These are phyloP conservation scores for Keiferia lycopersicella DNA, from an alignment of 2,888 invertebrate species.

Conservation along the genomic window DNA sequence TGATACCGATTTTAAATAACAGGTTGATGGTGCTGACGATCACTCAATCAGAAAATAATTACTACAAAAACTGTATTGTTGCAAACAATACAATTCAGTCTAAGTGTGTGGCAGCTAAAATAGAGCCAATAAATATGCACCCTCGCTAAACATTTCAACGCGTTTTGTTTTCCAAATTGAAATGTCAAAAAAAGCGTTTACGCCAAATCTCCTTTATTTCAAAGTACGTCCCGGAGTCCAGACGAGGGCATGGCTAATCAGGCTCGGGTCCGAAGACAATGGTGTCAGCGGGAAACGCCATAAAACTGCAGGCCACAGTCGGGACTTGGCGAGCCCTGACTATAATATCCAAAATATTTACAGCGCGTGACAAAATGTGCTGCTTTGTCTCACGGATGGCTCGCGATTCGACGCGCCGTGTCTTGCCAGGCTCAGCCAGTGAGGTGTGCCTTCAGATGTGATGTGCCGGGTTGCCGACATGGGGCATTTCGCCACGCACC, in stretches of 20 bases:
- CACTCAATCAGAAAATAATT: neutral
- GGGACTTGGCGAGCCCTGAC: constrained; percentile 51
- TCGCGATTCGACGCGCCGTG: constrained; percentile 63
- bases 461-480: neutral
- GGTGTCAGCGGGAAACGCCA: constrained; percentile 70
- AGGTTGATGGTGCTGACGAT: neutral
- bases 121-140: constrained; percentile 38
- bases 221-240: constrained; percentile 44
- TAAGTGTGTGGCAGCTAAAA: constrained; percentile 15
- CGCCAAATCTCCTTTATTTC: constrained; percentile 24
- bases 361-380: constrained; percentile 74
- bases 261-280: constrained; percentile 61
- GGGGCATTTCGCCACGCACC: constrained; percentile 10
- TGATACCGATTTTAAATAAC: too few relatives aligned
- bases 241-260: constrained; percentile 67
- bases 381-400: constrained; percentile 69
- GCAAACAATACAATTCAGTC: neutral
- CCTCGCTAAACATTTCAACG: constrained; percentile 29
- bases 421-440: constrained; percentile 14
- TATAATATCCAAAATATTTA: constrained; percentile 81
- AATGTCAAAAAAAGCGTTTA: constrained; percentile 36
- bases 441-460: constrained; percentile 8
- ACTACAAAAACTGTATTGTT: neutral
- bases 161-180: constrained; percentile 33
- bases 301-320: constrained; percentile 73